Evolutionary conservation across 2,888 invertebrate species (phyloP).

Genomic region (Priocnemis perturbator): DNA sequence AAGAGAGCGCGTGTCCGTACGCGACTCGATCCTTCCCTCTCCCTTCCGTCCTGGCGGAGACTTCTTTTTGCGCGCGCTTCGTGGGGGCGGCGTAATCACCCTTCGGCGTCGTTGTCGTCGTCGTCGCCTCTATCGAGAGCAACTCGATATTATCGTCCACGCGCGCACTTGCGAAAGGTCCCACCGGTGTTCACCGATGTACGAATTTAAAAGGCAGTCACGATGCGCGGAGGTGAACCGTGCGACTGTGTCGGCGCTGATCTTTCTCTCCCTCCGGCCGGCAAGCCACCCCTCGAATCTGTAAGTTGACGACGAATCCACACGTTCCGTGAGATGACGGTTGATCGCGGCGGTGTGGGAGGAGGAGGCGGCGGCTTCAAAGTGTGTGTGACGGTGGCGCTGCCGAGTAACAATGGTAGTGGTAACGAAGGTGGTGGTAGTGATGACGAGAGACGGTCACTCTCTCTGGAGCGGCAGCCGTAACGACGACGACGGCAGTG

Average conservation of each 20-base stretch:
- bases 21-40: no score
- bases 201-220: no score
- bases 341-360: slow-evolving; percentile 57
- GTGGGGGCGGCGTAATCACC: neutral
- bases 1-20: slow-evolving; percentile 31
- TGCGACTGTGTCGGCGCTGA: neutral
- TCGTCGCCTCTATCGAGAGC: slow-evolving; percentile 34
- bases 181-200: no score
- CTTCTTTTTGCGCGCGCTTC: slow-evolving; percentile 26
- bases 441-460: neutral
- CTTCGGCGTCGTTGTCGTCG: neutral
- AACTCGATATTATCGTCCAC: slow-evolving; percentile 31
- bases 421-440: slow-evolving; percentile 2
- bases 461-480: neutral
- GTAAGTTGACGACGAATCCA: slow-evolving; percentile 52
- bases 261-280: neutral
- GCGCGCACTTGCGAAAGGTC: neutral
- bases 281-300: slow-evolving; percentile 24
- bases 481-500: neutral
- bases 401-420: no score
- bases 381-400: slow-evolving; percentile 51
- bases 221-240: no score
- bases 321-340: slow-evolving; percentile 56
- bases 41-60: slow-evolving; percentile 13
- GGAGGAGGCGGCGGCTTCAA: slow-evolving; percentile 54